phyloP scores from a whole-genome alignment of 2,113 vertebrate species.

The Pyrgilauda ruficollis region DNA sequence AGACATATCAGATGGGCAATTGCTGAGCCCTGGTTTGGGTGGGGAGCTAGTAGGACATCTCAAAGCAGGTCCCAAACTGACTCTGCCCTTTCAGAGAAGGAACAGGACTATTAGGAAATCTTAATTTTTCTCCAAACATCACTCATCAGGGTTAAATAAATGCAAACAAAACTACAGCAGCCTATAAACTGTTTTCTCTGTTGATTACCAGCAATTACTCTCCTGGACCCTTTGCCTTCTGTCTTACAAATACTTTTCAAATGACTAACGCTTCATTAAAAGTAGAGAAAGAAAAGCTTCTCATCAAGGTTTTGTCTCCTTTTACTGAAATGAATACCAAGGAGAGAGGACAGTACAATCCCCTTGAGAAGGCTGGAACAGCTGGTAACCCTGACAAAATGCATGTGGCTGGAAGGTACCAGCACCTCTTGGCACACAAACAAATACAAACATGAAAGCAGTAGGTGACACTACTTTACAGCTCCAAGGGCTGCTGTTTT shows the following conservation, averaged over 20 bases:
- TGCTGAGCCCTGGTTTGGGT: not conserved
- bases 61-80: not conserved
- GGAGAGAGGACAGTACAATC: not conserved
- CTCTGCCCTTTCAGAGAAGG: not conserved
- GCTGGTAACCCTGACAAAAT: fast-evolving
- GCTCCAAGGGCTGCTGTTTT: not conserved
- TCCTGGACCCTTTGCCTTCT: not conserved
- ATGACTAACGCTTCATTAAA: fast-evolving
- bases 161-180: not conserved
- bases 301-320: not conserved
- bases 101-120: fast-evolving
- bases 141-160: not conserved
- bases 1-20: not conserved
- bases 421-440: not conserved
- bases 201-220: not conserved
- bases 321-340: not conserved
- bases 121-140: not conserved
- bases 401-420: not conserved
- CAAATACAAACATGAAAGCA: not conserved
- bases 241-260: not conserved
- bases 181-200: not conserved
- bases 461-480: not conserved
- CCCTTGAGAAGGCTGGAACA: not conserved
- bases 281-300: not conserved
- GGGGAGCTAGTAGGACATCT: not conserved